A percentile compares a stretch with the other conserved stretches of the same genome.
These are phyloP conservation scores for Coranthus polyacanthus DNA, from an alignment of 2,797 vertebrate species.

Conservation along the genomic window DNA sequence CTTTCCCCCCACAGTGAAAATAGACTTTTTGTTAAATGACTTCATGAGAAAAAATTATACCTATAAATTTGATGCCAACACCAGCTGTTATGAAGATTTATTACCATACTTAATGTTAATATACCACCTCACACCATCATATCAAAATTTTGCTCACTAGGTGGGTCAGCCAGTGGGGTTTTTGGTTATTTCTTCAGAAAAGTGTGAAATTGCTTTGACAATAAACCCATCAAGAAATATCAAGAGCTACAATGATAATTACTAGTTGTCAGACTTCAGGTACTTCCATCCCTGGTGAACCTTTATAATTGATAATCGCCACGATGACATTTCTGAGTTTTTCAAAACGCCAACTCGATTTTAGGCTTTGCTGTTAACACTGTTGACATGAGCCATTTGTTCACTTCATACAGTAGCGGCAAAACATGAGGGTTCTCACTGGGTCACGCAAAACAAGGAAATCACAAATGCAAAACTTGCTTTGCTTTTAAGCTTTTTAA, in stretches of 20 bases:
- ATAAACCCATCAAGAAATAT: constrained; percentile 31
- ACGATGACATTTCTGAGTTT: too few species aligned
- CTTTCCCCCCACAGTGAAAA: constrained; percentile 61
- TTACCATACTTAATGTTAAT: constrained; percentile 73
- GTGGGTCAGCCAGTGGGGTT: constrained; percentile 52
- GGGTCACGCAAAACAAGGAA: too few species aligned
- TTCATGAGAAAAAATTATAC: constrained; percentile 74
- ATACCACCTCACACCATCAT: constrained; percentile 41
- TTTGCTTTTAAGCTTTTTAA: too few species aligned
- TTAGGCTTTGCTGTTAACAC: neutral
- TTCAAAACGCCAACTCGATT: neutral
- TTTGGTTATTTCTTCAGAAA: constrained; percentile 41
- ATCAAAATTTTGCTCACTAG: constrained; percentile 50
- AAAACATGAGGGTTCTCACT: neutral
- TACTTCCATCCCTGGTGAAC: constrained; percentile 22
- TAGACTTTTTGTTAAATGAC: constrained; percentile 75
- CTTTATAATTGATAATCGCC: too few species aligned
- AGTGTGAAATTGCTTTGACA: constrained; percentile 47
- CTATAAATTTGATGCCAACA: constrained; percentile 72
- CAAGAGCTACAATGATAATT: constrained; percentile 31
- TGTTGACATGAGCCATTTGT: neutral
- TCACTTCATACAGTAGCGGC: neutral
- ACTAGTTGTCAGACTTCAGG: constrained; percentile 20
- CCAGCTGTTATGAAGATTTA: constrained; percentile 82
- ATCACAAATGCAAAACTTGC: too few species aligned